phyloP scores from a whole-genome alignment of 2,797 vertebrate species.

The Pristis pectinata region DNA sequence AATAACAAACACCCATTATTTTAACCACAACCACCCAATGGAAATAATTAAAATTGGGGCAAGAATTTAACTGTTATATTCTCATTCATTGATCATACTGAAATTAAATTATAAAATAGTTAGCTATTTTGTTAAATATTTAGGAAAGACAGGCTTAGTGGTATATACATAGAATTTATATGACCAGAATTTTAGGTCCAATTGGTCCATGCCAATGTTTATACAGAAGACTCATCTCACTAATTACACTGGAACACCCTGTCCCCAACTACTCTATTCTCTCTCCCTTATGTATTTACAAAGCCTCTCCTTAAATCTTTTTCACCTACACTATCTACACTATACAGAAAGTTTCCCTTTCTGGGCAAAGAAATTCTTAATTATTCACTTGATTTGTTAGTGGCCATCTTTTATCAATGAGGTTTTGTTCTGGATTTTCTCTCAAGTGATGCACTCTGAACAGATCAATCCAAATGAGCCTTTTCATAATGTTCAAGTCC shows the following conservation, averaged over 20 bases:
- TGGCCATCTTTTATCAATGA: not conserved
- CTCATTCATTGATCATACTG: not conserved
- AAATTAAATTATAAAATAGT: not conserved
- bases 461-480: not conserved
- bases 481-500: not conserved
- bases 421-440: not conserved
- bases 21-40: too few species aligned
- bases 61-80: not conserved
- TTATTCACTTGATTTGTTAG: not conserved
- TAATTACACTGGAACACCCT: not conserved
- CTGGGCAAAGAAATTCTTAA: not conserved
- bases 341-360: not conserved
- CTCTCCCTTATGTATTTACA: not conserved
- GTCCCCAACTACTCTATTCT: not conserved
- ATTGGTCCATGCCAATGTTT: not conserved
- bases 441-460: not conserved
- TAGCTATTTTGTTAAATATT: too few species aligned
- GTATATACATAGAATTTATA: not conserved
- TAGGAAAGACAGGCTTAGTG: not conserved
- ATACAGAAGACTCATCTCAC: not conserved
- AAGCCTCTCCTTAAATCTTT: not conserved
- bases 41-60: not conserved
- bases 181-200: not conserved
- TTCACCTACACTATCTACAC: not conserved
- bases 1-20: too few species aligned